Conservation (phyloP, 2,797 vertebrate species). For the Karalla daura region DNA sequence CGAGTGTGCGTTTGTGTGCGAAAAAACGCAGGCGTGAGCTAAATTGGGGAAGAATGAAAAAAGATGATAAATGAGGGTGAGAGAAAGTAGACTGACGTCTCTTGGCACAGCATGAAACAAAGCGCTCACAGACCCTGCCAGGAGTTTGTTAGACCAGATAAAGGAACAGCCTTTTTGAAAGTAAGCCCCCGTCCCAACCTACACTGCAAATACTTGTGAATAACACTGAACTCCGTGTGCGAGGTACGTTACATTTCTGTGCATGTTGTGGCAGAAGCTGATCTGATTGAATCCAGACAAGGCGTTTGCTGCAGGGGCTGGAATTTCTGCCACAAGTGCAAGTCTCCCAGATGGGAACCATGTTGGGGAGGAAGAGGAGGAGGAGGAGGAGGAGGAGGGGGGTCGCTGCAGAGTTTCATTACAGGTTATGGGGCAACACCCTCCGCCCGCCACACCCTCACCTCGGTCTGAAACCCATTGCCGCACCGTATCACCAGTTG, state of each 20-base stretch:
- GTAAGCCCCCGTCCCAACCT: slow-evolving; percentile 16
- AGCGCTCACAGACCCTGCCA: slow-evolving; percentile 13
- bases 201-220: slow-evolving; percentile 13
- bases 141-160: slow-evolving; percentile 2
- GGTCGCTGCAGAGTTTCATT: slow-evolving; percentile 66
- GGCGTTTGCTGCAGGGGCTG: slow-evolving; percentile 72
- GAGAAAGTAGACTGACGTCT: slow-evolving; percentile 26
- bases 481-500: slow-evolving; percentile 20
- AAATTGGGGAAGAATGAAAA: slow-evolving; percentile 14
- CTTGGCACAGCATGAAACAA: slow-evolving; percentile 33
- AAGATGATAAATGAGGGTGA: slow-evolving; percentile 25
- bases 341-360: slow-evolving; percentile 82
- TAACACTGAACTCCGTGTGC: slow-evolving; percentile 50
- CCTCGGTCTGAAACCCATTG: slow-evolving; percentile 35
- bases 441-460: slow-evolving; percentile 59
- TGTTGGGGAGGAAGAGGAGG: too few species aligned
- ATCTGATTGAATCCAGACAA: slow-evolving; percentile 82
- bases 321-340: slow-evolving; percentile 84
- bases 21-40: too few species aligned
- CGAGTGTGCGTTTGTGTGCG: too few species aligned
- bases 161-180: slow-evolving; percentile 28
- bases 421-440: slow-evolving; percentile 54
- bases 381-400: too few species aligned
- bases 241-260: slow-evolving; percentile 48
- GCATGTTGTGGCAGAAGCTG: slow-evolving; percentile 60